These are phyloP conservation scores for Philonicus albiceps DNA, from an alignment of 2,888 invertebrate species.

Conservation along the genomic window DNA sequence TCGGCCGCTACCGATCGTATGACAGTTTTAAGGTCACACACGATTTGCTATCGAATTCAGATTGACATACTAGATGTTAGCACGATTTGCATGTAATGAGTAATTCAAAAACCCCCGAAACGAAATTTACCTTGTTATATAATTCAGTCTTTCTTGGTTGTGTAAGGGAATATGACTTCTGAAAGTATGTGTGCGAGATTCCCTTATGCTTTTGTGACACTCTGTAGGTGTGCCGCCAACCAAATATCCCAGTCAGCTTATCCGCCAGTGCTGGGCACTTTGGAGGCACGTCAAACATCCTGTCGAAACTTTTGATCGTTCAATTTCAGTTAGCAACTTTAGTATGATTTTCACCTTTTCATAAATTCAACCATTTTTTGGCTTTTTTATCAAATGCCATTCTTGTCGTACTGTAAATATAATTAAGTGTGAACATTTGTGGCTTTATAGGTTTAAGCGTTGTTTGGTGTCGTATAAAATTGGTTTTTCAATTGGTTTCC, in stretches of 20 bases:
- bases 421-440: not conserved
- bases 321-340: not conserved
- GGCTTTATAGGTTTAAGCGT: not conserved
- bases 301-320: constrained; percentile 18
- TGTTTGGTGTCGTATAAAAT: not conserved
- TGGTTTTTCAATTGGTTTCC: not conserved
- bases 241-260: constrained; percentile 78
- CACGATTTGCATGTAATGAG: not conserved
- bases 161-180: constrained; percentile 63
- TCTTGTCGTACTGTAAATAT: not conserved
- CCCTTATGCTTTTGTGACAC: constrained; percentile 78
- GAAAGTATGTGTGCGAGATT: constrained; percentile 62
- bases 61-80: not conserved
- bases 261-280: constrained; percentile 80
- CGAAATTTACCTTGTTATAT: constrained; percentile 55
- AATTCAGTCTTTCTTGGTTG: constrained; percentile 57
- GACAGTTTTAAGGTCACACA: not conserved
- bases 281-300: constrained; percentile 71
- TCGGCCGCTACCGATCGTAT: not conserved
- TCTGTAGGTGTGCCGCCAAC: constrained; percentile 82
- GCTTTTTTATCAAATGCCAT: not conserved
- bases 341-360: not conserved
- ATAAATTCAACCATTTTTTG: not conserved
- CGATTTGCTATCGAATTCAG: not conserved
- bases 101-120: not conserved